Conservation (phyloP, 2,113 vertebrate genomes). For the Colistium nudipinnis region DNA sequence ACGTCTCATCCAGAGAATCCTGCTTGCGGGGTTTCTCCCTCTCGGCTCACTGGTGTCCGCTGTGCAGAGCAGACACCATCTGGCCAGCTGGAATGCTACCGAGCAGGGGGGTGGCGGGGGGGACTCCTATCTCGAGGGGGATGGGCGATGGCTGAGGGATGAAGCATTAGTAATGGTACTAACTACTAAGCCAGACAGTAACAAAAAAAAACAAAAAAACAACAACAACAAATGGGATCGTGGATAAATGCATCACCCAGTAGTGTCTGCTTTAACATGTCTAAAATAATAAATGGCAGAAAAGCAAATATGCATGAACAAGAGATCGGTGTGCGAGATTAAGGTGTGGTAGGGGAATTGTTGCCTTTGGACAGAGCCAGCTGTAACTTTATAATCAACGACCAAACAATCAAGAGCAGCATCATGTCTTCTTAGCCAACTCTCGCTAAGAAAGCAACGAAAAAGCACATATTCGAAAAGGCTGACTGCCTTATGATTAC, state of each 20-base stretch:
- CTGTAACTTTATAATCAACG: not conserved
- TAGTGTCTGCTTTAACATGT: too few species aligned
- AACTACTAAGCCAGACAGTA: conserved; percentile 33
- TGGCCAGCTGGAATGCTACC: conserved; percentile 73
- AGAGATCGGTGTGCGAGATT: too few species aligned
- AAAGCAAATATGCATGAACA: too few species aligned
- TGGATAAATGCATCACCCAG: too few species aligned
- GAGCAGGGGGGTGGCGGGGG: conserved; percentile 54
- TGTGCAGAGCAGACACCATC: conserved; percentile 71
- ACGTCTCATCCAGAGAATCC: conserved; percentile 58
- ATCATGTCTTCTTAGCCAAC: not conserved
- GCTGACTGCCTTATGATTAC: not conserved
- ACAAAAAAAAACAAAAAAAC: not conserved
- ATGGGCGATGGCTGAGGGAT: conserved; percentile 51
- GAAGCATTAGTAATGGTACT: conserved; percentile 50
- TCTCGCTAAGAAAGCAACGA: not conserved
- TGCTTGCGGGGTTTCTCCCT: conserved; percentile 56
- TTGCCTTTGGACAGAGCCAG: not conserved
- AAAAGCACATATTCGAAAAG: not conserved
- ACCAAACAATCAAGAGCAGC: too few species aligned
- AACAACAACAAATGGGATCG: too few species aligned
- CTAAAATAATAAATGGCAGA: too few species aligned
- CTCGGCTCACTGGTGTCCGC: conserved; percentile 54
- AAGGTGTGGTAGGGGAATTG: too few species aligned
- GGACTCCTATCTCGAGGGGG: conserved; percentile 53